phyloP scores from a whole-genome alignment of 2,797 vertebrate genomes.

The Macropodus opercularis region DNA sequence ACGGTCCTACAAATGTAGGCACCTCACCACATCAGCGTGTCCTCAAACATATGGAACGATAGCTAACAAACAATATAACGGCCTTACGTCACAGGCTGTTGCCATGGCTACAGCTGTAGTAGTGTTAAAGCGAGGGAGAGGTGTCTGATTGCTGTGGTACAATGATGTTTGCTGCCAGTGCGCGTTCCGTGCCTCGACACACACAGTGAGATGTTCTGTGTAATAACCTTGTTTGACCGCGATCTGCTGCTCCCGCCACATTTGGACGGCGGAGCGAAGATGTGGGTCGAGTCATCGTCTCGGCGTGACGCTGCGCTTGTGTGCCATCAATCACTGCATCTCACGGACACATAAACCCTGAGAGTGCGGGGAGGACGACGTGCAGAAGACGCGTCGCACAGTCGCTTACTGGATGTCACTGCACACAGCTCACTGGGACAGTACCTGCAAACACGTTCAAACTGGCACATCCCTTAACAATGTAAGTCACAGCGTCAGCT shows the following conservation, averaged over 20 bases:
- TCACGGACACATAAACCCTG: slow-evolving; percentile 44
- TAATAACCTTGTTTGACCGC: slow-evolving; percentile 10
- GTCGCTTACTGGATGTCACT: slow-evolving; percentile 23
- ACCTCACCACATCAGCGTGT: too few relatives aligned
- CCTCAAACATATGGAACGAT: not conserved
- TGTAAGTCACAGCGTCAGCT: too few relatives aligned
- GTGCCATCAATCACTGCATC: slow-evolving; percentile 41
- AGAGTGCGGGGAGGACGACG: not conserved
- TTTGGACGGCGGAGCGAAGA: not conserved
- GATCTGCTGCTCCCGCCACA: slow-evolving; percentile 19
- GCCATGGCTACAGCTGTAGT: not conserved
- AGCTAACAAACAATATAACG: not conserved
- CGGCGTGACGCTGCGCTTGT: not conserved
- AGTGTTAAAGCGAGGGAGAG: not conserved
- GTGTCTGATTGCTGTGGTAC: not conserved
- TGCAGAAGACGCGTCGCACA: too few relatives aligned
- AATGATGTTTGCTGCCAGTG: not conserved
- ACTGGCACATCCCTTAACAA: too few relatives aligned
- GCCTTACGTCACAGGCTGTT: not conserved
- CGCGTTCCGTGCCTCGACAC: not conserved
- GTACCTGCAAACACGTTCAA: not conserved
- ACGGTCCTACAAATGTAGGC: too few relatives aligned
- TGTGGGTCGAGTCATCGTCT: slow-evolving; percentile 16
- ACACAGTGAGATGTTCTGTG: not conserved
- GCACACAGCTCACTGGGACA: slow-evolving; percentile 12